Base-by-base conservation (phyloP, 2,113 vertebrate species). In the Carassius carassius region DNA sequence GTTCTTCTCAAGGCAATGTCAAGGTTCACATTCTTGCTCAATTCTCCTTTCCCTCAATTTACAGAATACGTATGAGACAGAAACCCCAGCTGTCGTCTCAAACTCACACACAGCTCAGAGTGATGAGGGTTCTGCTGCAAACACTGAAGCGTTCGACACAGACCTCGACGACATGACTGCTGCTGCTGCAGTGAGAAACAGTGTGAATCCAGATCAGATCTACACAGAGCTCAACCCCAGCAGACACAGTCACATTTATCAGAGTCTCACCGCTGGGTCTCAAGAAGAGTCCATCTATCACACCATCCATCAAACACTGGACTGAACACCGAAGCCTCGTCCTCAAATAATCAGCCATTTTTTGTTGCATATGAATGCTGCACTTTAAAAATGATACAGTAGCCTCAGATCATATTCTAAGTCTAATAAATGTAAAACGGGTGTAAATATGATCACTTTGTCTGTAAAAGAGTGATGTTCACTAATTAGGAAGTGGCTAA, bases 41-140 rank as follows among this genome's bases (percentile, higher is more conserved):
- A 19, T 0, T 6, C 51, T 56, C 56, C 25, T 44, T 37, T 4
- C 32, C 19, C 21, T 9, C 3, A 21, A 70, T 56, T 49, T 41
- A 6, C 81, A 83, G 81, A 51, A 82, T 58, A 29, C 23, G 12
- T 73, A 82, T 44, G 81, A 58, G 19, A 29, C 10, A 41, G 58
- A 35, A 29, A 44, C 23, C 5, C 62, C 10, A 3, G 49, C 19
- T 17, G 65, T 25, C 16, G 21, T 14, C 14, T n/a, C 17, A 21
- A 58, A 23, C 35, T 21, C 14, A 5, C 47, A 29, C 56, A 63
- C 37, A 32, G 11, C 54, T 76, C 67, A 3, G 49, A 14, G 17
- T 13, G 1, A 3, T 6, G 32, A 19, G 0, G 37, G 16, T 25
- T 58, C 35, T 1, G 8, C 29, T 56, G 54, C n/a, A 11, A 19